Evolutionary conservation across 2,113 vertebrate species (phyloP), one percentile per base, ranked within the genome.

Genomic region (Phycodurus eques): DNA sequence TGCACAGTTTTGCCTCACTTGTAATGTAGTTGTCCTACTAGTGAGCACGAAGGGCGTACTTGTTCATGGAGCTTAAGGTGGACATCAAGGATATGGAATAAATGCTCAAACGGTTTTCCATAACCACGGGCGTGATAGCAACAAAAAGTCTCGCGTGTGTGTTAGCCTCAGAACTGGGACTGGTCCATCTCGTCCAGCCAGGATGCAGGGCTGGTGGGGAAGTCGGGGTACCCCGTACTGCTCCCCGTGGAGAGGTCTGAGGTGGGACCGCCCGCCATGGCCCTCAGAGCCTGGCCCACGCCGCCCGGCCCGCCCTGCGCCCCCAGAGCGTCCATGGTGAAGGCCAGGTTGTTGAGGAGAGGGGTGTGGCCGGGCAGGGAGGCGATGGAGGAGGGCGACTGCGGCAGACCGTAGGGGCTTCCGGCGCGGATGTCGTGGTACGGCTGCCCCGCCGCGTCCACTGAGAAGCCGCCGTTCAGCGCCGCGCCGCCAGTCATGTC

Each of bases 131-230:
- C 47, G 70, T 81, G 75, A 82, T 70, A 88, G 78, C 88, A 75
- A 77, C 82, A 79, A 82, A 90, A 88, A 84, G 85, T 68, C 62
- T 69, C 68, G 47, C 66, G 61, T 68, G 59, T 75, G 78, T 85
- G 77, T 66, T 65, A 53, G 70, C 65, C 81, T 95, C 95, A 99
- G 92, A 99, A 99, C 88, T 98, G 96, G 83, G 97, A 95, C 86
- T 97, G 97, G 93, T 98, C 98, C 98, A 99, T 98, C 88, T 99
- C 98, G 15, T 99, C 98, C 68, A 99, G 94, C 98, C 98, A 99
- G n/a, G 98, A 99, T 68, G 94, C 96, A 0, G 97, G 98, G 86
- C 98, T 99, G 71, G 96, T 98, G 79, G 98, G 98, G 91, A 99
- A 99, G 94, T 99, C 98, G 14, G 98, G 98, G 87, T 99, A 99